A percentile compares a stretch with the other conserved stretches of the same genome.
Evolutionary conservation across 2,888 invertebrate genomes (phyloP).

Genomic region (Caprella mutica): DNA sequence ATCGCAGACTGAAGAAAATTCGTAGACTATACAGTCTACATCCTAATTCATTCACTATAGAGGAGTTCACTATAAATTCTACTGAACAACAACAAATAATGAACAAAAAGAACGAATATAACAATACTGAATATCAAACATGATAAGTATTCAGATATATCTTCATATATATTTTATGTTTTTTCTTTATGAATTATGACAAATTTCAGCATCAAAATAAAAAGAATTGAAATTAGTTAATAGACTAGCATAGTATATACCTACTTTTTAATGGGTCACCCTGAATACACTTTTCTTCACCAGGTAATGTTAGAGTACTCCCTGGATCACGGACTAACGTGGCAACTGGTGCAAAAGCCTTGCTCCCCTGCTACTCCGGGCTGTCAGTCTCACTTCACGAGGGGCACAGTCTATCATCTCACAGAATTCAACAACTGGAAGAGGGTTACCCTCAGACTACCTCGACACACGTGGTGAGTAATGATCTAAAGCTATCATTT

Average conservation of each 20-base stretch:
- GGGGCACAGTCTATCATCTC: constrained; percentile 40
- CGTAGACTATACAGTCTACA: too few species aligned
- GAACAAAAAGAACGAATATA: not conserved
- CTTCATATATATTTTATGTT: not conserved
- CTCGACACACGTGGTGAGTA: constrained; percentile 37
- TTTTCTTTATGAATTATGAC: not conserved
- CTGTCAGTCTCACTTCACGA: constrained; percentile 32
- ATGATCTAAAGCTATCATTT: not conserved
- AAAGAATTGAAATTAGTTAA: too few species aligned
- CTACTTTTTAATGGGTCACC: too few species aligned
- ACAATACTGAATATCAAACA: not conserved
- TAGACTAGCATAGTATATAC: too few species aligned
- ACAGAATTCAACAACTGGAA: constrained; percentile 40
- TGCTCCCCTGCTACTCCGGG: constrained; percentile 25
- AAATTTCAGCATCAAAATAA: too few species aligned
- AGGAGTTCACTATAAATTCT: too few species aligned
- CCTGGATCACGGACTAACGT: constrained; percentile 41
- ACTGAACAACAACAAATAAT: too few species aligned
- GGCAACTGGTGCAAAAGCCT: constrained; percentile 39
- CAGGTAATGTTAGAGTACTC: constrained; percentile 41
- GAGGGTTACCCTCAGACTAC: constrained; percentile 40
- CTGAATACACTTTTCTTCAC: too few species aligned
- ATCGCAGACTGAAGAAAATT: too few species aligned
- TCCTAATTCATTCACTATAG: too few species aligned
- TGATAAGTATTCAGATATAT: not conserved